These are phyloP conservation scores for Nipponia nippon DNA, from an alignment of 2,113 vertebrate species.

Conservation along the genomic window DNA sequence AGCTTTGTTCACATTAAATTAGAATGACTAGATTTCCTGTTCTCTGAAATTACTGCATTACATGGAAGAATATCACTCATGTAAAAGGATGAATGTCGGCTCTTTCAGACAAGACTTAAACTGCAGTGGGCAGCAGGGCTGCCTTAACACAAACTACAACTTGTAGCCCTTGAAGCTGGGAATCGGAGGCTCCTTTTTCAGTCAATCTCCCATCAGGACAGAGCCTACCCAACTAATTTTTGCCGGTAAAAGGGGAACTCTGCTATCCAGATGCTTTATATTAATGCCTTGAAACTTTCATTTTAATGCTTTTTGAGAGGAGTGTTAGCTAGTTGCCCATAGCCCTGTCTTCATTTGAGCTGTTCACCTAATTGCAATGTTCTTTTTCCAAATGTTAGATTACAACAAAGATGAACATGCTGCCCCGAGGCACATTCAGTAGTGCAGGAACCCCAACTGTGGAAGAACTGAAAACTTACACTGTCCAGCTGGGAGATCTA, in stretches of 20 bases:
- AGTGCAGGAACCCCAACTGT: constrained; percentile 69
- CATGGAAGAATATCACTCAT: neutral
- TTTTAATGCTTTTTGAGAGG: neutral
- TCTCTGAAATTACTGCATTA: neutral
- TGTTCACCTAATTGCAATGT: neutral
- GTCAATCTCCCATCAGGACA: neutral
- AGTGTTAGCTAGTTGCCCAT: neutral
- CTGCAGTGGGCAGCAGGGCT: neutral
- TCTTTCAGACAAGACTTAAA: neutral
- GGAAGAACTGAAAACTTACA: constrained; percentile 79
- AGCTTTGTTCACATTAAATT: neutral
- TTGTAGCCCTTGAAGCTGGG: neutral
- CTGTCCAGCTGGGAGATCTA: constrained; percentile 76
- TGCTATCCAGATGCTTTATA: neutral
- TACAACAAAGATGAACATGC: constrained; percentile 47
- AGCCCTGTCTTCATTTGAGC: neutral
- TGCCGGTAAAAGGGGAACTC: neutral
- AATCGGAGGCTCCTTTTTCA: neutral
- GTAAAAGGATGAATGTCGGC: neutral
- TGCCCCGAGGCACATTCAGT: constrained; percentile 70
- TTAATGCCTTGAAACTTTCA: neutral
- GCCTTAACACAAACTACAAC: neutral
- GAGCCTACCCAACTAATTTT: neutral
- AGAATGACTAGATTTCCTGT: neutral
- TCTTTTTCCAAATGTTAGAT: constrained; percentile 54